Evolutionary conservation across 2,113 vertebrate species (phyloP), one percentile per base, ranked within the genome.

Genomic region (Lepidothrix coronata): DNA sequence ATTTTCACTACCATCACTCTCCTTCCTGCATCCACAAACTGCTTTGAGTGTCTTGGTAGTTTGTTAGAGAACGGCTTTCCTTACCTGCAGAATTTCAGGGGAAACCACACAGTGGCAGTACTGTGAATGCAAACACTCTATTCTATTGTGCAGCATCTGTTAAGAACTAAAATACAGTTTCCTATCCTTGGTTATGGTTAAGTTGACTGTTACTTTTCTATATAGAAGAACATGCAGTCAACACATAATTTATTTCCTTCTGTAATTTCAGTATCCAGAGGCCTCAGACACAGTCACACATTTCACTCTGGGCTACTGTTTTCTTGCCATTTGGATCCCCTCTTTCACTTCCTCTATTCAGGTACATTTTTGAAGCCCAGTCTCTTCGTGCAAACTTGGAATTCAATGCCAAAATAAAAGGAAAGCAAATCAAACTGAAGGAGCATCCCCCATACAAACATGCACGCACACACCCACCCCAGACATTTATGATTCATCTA

Each of bases 31-130:
- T 0, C 2, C 24, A 25, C 4, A 2, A 3, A 4, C 59, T 48
- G 61, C 52, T 81, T 41, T 48, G 43, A 77, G 33, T 24, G 9
- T 7, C 43, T 12, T 16, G 41, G 49, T 16, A 30, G 12, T 37
- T 80, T 59, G 71, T 51, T 22, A 9, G 23, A 31, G 49, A 41
- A 70, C 5, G 27, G 49, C 22, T 91, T 80, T 78, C 65, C 73
- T 85, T 3, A 82, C 88, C 95, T 74, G 81, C 83, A 79, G 86
- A 61, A 70, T 93, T 96, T 87, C 92, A 93, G 73, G 51, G 86
- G 41, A 96, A 95, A 14, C 96, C 96, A 96, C 92, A 95, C 88
- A 92, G 95, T 91, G 92, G 96, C 95, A 97, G 94, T 96, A 76
- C 96, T 96, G 95, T 46, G 88, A 96, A 94, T 16, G 31, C 41